Percentiles rank a stretch among this genome's conserved stretches.
Conservation (phyloP, 2,113 vertebrate species). For the Gallinago undulata region DNA sequence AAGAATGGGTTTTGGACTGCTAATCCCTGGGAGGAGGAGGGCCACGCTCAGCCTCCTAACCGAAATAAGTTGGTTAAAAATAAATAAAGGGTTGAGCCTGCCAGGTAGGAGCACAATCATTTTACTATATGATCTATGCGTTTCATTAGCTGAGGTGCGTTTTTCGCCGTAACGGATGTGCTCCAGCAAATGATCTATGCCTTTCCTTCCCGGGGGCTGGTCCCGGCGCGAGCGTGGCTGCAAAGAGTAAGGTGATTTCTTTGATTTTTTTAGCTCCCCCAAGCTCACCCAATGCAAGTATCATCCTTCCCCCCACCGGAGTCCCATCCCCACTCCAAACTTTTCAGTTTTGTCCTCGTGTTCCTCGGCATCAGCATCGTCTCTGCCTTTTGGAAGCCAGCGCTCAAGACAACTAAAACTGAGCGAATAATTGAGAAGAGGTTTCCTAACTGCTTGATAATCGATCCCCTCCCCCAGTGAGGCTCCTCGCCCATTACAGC, state of each 20-base stretch:
- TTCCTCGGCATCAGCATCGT: not conserved
- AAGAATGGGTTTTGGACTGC: not conserved
- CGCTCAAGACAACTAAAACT: not conserved
- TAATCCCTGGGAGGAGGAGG: not conserved
- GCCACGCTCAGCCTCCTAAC: not conserved
- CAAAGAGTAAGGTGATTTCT: not conserved
- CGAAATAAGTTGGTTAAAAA: constrained; percentile 43
- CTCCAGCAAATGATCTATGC: constrained; percentile 79
- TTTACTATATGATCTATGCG: constrained; percentile 80
- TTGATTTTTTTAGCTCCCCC: not conserved
- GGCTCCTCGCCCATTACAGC: constrained; percentile 20
- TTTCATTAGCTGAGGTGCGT: constrained; percentile 81
- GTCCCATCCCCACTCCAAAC: not conserved
- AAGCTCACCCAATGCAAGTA: not conserved
- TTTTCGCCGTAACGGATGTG: constrained; percentile 75
- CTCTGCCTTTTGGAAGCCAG: not conserved
- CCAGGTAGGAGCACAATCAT: constrained; percentile 69
- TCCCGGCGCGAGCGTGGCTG: constrained; percentile 42
- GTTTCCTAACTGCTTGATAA: constrained; percentile 32
- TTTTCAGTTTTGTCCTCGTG: not conserved
- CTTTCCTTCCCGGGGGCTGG: constrained; percentile 68
- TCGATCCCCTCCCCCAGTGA: constrained; percentile 22
- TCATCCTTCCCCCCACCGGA: too few species aligned
- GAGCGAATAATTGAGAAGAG: not conserved
- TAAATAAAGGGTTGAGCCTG: constrained; percentile 73